Evolutionary conservation across 2,888 invertebrate species (phyloP).

Genomic region (Baccha elongata): DNA sequence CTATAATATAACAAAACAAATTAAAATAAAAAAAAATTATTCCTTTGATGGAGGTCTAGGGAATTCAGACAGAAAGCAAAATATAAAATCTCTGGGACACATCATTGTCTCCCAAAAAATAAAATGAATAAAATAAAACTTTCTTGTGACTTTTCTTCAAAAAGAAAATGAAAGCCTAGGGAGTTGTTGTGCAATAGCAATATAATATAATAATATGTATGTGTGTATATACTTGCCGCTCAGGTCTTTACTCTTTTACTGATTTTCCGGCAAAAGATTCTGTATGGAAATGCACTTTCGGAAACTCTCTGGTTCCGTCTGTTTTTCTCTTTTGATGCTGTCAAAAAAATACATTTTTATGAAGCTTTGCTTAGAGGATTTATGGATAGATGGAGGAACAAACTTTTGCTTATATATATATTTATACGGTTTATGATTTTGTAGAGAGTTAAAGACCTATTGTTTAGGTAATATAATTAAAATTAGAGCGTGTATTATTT

Average conservation of each 20-base stretch:
- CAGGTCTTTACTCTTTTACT: conserved; percentile 17
- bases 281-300: conserved; percentile 50
- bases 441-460: not conserved
- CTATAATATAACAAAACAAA: conserved; percentile 18
- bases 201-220: too few species aligned
- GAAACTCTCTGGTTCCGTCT: conserved; percentile 20
- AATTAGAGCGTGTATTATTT: not conserved
- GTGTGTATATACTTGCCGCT: conserved; percentile 13
- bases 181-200: conserved; percentile 39
- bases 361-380: not conserved
- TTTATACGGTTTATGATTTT: not conserved
- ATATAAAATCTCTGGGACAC: conserved; percentile 40
- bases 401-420: not conserved
- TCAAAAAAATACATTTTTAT: not conserved
- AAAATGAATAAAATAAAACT: conserved; percentile 34
- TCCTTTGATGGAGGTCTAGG: conserved; percentile 42
- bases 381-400: not conserved
- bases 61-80: conserved; percentile 35
- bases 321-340: not conserved
- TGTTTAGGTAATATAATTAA: not conserved
- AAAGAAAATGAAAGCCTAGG: conserved; percentile 56
- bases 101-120: conserved; percentile 44
- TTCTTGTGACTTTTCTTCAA: conserved; percentile 53
- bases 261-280: conserved; percentile 20
- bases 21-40: conserved; percentile 24